phyloP scores from a whole-genome alignment of 2,797 vertebrate species.

The Enteromius fasciolatus region DNA sequence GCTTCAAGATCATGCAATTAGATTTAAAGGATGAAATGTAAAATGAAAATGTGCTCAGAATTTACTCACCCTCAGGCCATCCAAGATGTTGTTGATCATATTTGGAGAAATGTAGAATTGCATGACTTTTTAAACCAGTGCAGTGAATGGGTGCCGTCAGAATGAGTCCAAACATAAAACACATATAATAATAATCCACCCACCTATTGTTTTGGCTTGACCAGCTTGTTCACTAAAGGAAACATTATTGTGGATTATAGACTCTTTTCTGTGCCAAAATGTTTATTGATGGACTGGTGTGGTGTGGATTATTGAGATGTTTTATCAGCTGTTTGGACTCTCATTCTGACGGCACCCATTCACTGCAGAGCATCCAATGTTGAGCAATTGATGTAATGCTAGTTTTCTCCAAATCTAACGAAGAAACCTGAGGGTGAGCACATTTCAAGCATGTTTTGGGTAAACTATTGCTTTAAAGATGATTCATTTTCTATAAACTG shows the following conservation, averaged over 20 bases:
- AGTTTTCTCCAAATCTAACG: background rate
- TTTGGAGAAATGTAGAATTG: background rate
- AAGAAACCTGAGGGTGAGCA: background rate
- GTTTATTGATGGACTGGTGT: background rate
- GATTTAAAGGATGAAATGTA: background rate
- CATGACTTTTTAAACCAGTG: background rate
- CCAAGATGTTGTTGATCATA: background rate
- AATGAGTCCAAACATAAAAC: background rate
- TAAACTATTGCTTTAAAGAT: background rate
- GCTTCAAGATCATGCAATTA: background rate
- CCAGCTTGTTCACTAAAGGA: background rate
- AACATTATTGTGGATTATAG: background rate
- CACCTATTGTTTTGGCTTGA: background rate
- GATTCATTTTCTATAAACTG: background rate
- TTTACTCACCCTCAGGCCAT: background rate
- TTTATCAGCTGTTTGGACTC: background rate
- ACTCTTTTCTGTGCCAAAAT: background rate
- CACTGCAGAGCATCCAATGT: no score
- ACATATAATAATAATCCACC: background rate
- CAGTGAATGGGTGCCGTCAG: background rate
- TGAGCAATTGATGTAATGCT: no score
- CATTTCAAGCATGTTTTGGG: background rate
- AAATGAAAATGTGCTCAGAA: background rate
- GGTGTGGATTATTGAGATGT: background rate
- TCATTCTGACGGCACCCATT: background rate